Evolutionary conservation across 2,888 invertebrate genomes (phyloP).

Genomic region (Ophion slaviceki): DNA sequence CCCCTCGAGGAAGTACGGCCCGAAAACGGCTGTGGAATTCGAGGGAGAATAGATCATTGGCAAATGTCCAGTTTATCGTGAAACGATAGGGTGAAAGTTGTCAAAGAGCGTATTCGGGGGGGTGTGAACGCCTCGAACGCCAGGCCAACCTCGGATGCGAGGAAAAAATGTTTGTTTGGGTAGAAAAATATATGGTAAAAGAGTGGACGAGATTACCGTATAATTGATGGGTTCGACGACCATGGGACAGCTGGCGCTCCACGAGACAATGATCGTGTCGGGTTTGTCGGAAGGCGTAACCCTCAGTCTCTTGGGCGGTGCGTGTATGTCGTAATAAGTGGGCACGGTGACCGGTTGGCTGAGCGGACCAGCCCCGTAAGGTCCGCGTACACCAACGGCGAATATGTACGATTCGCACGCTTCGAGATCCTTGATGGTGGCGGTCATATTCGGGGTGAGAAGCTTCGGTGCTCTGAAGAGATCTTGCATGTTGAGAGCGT

Average conservation of each 20-base stretch:
- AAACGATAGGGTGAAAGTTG: too few species aligned
- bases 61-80: too few species aligned
- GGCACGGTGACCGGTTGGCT: conserved; percentile 84
- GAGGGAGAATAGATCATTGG: too few species aligned
- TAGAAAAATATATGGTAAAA: too few species aligned
- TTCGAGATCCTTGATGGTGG: conserved; percentile 86
- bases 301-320: conserved; percentile 88
- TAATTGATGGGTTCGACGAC: conserved; percentile 85
- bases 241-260: conserved; percentile 89
- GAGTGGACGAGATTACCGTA: conserved; percentile 84
- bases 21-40: too few species aligned
- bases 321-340: conserved; percentile 87
- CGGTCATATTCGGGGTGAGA: conserved; percentile 85
- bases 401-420: conserved; percentile 91
- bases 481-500: conserved; percentile 86
- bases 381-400: conserved; percentile 88
- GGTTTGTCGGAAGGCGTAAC: conserved; percentile 83
- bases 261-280: conserved; percentile 86
- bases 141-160: neutral
- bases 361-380: conserved; percentile 88
- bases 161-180: neutral
- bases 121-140: too few species aligned
- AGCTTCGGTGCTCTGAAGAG: conserved; percentile 85
- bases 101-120: too few species aligned
- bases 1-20: too few species aligned